These are phyloP conservation scores for Phalloptychus januarius DNA, from an alignment of 2,797 vertebrate species.

Conservation along the genomic window DNA sequence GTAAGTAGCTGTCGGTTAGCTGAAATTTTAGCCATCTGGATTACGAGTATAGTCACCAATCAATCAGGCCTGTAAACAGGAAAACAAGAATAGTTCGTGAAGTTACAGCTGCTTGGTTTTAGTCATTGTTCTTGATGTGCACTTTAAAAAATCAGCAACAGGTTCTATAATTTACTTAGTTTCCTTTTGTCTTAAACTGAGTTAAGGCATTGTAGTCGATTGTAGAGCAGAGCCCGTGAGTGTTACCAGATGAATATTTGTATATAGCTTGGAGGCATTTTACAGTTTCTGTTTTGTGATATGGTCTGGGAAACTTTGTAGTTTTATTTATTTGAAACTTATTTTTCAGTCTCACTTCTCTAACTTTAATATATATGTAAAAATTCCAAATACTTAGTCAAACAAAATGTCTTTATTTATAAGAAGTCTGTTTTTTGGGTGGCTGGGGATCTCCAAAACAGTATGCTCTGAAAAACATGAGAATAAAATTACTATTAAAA, in stretches of 20 bases:
- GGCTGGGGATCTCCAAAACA: background rate
- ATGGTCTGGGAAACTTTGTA: background rate
- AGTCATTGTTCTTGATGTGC: background rate
- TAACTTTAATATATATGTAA: background rate
- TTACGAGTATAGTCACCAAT: background rate
- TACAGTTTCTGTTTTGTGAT: background rate
- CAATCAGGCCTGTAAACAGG: conserved; percentile 6
- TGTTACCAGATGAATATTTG: background rate
- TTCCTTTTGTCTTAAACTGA: background rate
- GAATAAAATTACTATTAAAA: background rate
- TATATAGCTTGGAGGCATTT: background rate
- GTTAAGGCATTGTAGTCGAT: background rate
- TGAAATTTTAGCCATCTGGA: conserved; percentile 9
- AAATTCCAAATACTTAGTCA: background rate
- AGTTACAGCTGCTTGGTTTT: background rate
- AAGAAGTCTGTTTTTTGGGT: background rate
- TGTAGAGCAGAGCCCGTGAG: background rate
- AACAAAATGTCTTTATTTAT: background rate
- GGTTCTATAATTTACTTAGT: background rate
- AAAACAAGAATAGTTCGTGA: background rate
- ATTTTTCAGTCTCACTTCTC: background rate
- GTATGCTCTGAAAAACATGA: background rate
- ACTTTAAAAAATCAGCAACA: background rate
- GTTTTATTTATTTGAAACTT: background rate
- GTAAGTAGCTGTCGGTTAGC: conserved; percentile 50